Evolutionary conservation across 92 coral and sea anemone genomes (phyloP), one percentile per base, ranked within the genome.

Genomic region (Palythoa grandis): DNA sequence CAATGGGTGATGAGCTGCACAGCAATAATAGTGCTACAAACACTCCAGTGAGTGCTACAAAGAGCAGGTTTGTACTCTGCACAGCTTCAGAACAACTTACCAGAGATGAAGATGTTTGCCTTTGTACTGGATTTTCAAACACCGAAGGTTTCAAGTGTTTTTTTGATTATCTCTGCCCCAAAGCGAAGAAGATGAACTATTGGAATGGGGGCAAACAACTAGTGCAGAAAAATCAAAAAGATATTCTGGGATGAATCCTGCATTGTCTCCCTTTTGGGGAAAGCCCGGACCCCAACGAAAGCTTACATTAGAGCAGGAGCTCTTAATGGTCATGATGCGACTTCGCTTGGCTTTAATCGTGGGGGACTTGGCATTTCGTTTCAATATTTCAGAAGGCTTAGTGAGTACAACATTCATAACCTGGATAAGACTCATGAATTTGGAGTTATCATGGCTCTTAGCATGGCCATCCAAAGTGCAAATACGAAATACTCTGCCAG

Each of bases 171-270:
- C 43, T 80, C 43, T 50, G 50, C 79, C 90, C 90, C 47, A 78
- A 77, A 78, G 89, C 86, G 23, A 78, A 66, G 69, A 87, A 70
- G 53, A 87, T 87, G 89, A 77, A 87, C 61, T 87, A 70, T 72
- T 87, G 85, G 85, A 87, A 77, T 73, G 89, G 89, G 38, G 61
- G 68, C 9, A 76, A 70, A 43, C 89, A 87, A 61, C 65, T 67
- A 52, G 66, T 16, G 77, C 65, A 65, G 80, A 84, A 84, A 84
- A 84, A 84, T 52, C 79, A 37, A 83, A 83, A 80, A 29, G 53
- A 40, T 80, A 80, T 80, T 57, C 56, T 57, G 74, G 85, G 57
- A 57, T 80, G 85, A 60, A 40, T 66, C 56, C 85, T 80, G 72
- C 6, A 57, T 25, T 10, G 25, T 80, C 85, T 77, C 43, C 82